Conservation (phyloP, 2,797 vertebrate species). For the Danio choprae region DNA sequence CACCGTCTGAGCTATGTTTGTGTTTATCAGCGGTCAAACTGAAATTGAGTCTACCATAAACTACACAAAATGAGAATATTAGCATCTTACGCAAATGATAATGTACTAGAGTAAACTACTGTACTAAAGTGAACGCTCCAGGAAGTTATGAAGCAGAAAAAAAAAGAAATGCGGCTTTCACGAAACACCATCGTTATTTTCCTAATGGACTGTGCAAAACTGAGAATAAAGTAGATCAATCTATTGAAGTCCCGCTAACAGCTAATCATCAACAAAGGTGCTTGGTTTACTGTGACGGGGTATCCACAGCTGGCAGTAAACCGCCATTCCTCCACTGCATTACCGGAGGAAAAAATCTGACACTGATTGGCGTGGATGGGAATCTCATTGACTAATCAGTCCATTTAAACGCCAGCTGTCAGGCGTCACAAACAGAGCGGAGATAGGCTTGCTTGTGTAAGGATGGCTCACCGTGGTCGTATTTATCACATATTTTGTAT, state of each 20-base stretch:
- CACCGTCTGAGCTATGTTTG: too few species aligned
- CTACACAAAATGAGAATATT: background rate
- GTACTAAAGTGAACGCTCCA: background rate
- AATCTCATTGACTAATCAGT: constrained; percentile 66
- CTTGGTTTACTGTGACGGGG: constrained; percentile 14
- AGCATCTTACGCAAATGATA: background rate
- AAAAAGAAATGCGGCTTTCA: background rate
- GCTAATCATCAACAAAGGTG: constrained; percentile 56
- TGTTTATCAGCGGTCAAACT: too few species aligned
- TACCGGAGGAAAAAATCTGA: constrained; percentile 62
- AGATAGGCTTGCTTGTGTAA: constrained; percentile 22
- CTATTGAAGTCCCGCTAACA: constrained; percentile 50
- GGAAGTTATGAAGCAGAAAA: background rate
- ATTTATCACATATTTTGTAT: background rate
- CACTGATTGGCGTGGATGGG: constrained; percentile 70
- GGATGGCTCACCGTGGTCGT: background rate
- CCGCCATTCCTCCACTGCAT: constrained; percentile 18
- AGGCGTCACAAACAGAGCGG: background rate
- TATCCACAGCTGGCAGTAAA: constrained; percentile 53
- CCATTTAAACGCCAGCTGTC: constrained; percentile 59
- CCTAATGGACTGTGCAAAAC: constrained; percentile 28
- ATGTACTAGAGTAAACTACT: background rate
- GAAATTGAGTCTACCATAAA: background rate
- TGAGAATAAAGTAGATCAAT: constrained; percentile 35
- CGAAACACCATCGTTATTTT: background rate